phyloP scores from a whole-genome alignment of 2,888 invertebrate genomes.

The Colostygia pectinataria region DNA sequence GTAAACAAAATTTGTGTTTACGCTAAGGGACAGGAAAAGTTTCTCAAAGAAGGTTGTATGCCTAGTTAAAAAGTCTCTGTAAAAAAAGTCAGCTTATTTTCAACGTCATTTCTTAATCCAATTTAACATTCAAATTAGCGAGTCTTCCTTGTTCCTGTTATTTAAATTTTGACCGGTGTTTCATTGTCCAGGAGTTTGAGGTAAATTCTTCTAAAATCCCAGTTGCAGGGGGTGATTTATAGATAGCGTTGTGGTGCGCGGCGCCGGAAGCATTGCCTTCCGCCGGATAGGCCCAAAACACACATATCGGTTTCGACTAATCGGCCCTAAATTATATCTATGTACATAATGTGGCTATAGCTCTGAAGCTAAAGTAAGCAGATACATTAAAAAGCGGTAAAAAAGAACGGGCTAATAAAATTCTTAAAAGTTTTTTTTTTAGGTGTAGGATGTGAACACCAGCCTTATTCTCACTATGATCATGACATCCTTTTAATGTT shows the following conservation, averaged over 20 bases:
- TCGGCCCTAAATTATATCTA: conserved; percentile 37
- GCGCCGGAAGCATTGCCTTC: conserved; percentile 34
- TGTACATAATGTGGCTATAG: too few relatives aligned
- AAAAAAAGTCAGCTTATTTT: not conserved
- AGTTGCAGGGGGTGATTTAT: conserved; percentile 33
- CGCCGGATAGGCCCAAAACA: conserved; percentile 45
- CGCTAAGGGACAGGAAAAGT: too few relatives aligned
- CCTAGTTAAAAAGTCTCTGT: not conserved
- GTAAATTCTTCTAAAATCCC: conserved; percentile 12
- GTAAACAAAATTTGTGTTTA: too few relatives aligned
- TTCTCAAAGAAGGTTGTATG: too few relatives aligned
- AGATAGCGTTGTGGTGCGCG: conserved; percentile 33
- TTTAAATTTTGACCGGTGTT: conserved; percentile 12
- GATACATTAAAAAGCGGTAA: too few relatives aligned
- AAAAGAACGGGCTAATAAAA: too few relatives aligned
- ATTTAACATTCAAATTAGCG: not conserved
- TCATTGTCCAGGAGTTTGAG: conserved; percentile 9
- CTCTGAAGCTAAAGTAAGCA: too few relatives aligned
- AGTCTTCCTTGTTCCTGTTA: conserved; percentile 1
- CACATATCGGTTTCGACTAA: conserved; percentile 54
- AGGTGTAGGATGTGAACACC: too few relatives aligned
- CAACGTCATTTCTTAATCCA: not conserved
- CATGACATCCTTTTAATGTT: too few relatives aligned
- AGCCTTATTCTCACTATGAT: too few relatives aligned
- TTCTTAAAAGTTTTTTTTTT: too few relatives aligned